A percentile compares a stretch with the other conserved stretches of the same genome.
These are phyloP conservation scores for Megathymus violae DNA, from an alignment of 1,140 invertebrate genomes.

Conservation along the genomic window DNA sequence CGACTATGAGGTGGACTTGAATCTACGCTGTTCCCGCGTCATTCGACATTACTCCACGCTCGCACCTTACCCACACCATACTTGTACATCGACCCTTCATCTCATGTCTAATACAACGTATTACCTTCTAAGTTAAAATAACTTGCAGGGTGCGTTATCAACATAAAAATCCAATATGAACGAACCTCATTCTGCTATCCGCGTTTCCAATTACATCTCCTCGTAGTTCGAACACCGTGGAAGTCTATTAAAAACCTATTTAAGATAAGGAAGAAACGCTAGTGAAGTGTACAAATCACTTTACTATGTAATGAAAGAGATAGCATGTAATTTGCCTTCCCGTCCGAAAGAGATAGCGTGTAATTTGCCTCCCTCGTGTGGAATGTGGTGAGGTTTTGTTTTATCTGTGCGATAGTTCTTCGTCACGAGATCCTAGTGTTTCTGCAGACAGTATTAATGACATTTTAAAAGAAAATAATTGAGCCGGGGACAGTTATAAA, in stretches of 20 bases:
- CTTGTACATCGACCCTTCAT: no score
- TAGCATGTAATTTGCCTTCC: slow-evolving; percentile 31
- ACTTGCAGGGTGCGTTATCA: neutral
- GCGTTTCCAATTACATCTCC: slow-evolving; percentile 19
- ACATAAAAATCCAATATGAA: slow-evolving; percentile 5
- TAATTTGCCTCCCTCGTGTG: slow-evolving; percentile 24
- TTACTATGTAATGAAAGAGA: slow-evolving; percentile 35
- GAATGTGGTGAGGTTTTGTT: slow-evolving; percentile 29
- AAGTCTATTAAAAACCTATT: slow-evolving; percentile 35
- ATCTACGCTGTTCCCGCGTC: no score
- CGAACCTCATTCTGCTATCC: slow-evolving; percentile 4
- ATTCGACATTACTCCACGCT: no score
- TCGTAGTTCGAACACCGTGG: slow-evolving; percentile 25
- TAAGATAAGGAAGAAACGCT: slow-evolving; percentile 30
- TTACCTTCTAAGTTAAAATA: no score
- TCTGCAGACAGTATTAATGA: neutral
- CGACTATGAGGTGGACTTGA: no score
- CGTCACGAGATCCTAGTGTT: slow-evolving; percentile 13
- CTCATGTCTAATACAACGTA: no score
- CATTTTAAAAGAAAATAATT: slow-evolving; percentile 3
- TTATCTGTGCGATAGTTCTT: slow-evolving; percentile 21
- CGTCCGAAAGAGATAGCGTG: slow-evolving; percentile 28
- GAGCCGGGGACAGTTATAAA: neutral
- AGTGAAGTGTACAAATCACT: slow-evolving; percentile 34
- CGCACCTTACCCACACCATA: no score